phyloP scores from a whole-genome alignment of 2,888 invertebrate species.

The Rhopalosiphum nymphaeae region DNA sequence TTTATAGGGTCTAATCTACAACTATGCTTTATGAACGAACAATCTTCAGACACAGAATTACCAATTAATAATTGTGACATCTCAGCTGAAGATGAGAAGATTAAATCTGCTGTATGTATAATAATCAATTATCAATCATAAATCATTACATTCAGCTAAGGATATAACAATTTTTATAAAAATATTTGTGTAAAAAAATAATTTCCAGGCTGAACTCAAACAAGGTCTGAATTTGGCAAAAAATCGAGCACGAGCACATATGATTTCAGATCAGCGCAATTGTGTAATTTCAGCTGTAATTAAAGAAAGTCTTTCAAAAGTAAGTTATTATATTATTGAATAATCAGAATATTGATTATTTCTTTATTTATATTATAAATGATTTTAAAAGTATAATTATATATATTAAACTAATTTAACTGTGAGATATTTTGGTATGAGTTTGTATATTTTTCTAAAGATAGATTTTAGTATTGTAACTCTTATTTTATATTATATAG shows the following conservation, averaged over 20 bases:
- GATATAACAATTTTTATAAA: not conserved
- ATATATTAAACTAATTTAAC: not conserved
- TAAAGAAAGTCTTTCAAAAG: slow-evolving; percentile 58
- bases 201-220: slow-evolving; percentile 73
- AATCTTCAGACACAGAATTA: slow-evolving; percentile 78
- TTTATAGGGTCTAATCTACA: slow-evolving; percentile 88
- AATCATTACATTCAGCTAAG: not conserved
- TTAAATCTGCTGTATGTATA: slow-evolving; percentile 39
- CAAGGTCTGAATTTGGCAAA: slow-evolving; percentile 91
- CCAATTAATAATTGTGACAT: slow-evolving; percentile 14
- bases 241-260: slow-evolving; percentile 91
- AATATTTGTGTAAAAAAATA: not conserved
- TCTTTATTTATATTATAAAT: not conserved
- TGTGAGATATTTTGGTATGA: not conserved
- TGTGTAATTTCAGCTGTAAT: slow-evolving; percentile 59
- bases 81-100: slow-evolving; percentile 23
- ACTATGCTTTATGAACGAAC: slow-evolving; percentile 96
- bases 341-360: not conserved
- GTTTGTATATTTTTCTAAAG: not conserved
- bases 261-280: slow-evolving; percentile 71
- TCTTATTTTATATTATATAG: too few relatives aligned
- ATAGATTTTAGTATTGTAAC: too few relatives aligned
- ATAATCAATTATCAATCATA: not conserved
- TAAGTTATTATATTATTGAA: slow-evolving; percentile 12
- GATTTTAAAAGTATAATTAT: not conserved